phyloP scores from a whole-genome alignment of 2,888 invertebrate species.

The Hesperia comma region DNA sequence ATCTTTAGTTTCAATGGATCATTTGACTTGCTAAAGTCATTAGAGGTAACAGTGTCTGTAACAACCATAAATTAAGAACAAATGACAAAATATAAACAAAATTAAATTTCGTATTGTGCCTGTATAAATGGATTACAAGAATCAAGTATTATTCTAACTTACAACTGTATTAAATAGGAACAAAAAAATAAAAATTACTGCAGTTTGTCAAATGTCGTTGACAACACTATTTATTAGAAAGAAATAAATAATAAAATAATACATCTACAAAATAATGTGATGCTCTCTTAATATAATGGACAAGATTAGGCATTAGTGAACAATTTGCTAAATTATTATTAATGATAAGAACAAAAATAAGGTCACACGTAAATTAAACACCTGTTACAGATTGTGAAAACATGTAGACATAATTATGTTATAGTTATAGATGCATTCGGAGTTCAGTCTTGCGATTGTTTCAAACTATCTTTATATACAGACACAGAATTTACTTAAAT shows the following conservation, averaged over 20 bases:
- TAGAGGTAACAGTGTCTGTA: not conserved
- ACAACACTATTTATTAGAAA: constrained; percentile 66
- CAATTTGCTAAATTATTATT: constrained; percentile 48
- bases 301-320: constrained; percentile 80
- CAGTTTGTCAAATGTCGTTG: constrained; percentile 51
- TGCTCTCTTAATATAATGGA: constrained; percentile 73
- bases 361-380: constrained; percentile 1
- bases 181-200: constrained; percentile 53
- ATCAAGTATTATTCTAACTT: constrained; percentile 39
- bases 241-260: constrained; percentile 77
- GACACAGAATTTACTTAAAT: constrained; percentile 63
- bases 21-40: constrained; percentile 1
- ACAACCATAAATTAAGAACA: not conserved
- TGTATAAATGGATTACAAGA: constrained; percentile 37
- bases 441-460: constrained; percentile 75
- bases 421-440: constrained; percentile 57
- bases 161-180: constrained; percentile 65
- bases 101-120: constrained; percentile 41
- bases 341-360: constrained; percentile 23
- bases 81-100: constrained; percentile 51
- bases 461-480: constrained; percentile 73
- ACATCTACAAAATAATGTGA: constrained; percentile 73
- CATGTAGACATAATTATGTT: constrained; percentile 30
- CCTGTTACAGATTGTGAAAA: constrained; percentile 20
- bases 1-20: not conserved